Conservation (phyloP, 2,797 vertebrate species). For the Chaenodraco wilsoni region DNA sequence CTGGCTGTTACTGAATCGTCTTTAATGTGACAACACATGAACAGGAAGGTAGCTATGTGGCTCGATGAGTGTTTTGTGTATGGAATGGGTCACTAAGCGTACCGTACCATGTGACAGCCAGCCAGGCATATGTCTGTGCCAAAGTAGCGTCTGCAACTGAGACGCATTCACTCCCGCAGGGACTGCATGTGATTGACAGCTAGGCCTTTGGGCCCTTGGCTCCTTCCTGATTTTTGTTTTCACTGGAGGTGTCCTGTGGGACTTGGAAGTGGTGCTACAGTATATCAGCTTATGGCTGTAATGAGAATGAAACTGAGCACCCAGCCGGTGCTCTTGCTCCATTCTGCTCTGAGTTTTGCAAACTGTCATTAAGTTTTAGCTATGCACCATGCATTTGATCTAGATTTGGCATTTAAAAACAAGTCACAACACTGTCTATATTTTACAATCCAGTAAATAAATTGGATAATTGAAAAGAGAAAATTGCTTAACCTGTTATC, state of each 20-base stretch:
- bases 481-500: background rate
- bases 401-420: conserved; percentile 2
- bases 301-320: conserved; percentile 65
- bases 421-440: background rate
- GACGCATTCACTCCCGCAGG: conserved; percentile 56
- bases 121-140: conserved; percentile 66
- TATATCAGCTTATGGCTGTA: conserved; percentile 73
- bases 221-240: conserved; percentile 73
- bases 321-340: conserved; percentile 19
- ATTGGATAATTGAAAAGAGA: background rate
- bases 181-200: conserved; percentile 78
- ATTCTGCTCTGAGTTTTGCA: conserved; percentile 30
- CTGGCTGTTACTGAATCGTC: conserved; percentile 41
- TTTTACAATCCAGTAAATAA: conserved; percentile 7
- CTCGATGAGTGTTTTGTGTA: conserved; percentile 54
- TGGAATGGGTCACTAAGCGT: conserved; percentile 62
- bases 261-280: conserved; percentile 69
- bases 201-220: conserved; percentile 72
- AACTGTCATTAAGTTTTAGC: conserved; percentile 28
- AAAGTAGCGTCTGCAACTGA: conserved; percentile 62
- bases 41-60: conserved; percentile 43
- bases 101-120: conserved; percentile 64
- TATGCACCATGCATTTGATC: background rate
- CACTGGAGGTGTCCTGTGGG: conserved; percentile 72
- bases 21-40: conserved; percentile 57